phyloP scores from a whole-genome alignment of 2,113 vertebrate species.

The Anser cygnoides region DNA sequence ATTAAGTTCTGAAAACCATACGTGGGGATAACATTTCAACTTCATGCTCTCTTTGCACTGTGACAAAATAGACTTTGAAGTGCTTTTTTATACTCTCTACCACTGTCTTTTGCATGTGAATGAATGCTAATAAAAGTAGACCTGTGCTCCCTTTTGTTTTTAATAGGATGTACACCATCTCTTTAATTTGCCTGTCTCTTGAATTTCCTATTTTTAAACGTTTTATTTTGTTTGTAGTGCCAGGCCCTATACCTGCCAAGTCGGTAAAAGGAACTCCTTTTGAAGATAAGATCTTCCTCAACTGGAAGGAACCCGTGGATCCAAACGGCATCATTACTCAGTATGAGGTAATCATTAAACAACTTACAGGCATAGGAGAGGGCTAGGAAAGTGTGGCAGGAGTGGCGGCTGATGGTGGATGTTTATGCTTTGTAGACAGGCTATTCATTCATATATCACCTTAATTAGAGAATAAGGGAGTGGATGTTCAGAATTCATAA shows the following conservation, averaged over 20 bases:
- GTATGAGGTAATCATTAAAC: conserved; percentile 87
- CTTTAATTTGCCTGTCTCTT: background rate
- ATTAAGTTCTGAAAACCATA: conserved; percentile 9
- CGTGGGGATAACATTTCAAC: conserved; percentile 6
- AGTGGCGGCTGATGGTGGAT: background rate
- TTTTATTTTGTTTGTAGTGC: conserved; percentile 81
- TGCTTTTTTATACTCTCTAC: background rate
- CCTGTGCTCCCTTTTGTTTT: background rate
- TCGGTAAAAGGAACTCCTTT: conserved; percentile 94
- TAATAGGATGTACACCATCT: background rate
- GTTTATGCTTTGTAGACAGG: background rate
- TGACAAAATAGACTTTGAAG: conserved; percentile 59
- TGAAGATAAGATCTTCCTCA: conserved; percentile 95
- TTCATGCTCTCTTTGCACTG: conserved; percentile 25
- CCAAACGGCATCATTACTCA: conserved; percentile 97
- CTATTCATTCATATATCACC: background rate
- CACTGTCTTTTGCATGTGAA: background rate
- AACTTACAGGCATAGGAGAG: background rate
- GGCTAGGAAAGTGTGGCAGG: background rate
- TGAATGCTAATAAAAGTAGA: conserved; percentile 30
- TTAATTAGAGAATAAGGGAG: background rate
- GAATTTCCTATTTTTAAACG: background rate
- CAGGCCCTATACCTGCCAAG: conserved; percentile 90
- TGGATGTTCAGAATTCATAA: background rate
- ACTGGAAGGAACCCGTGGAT: conserved; percentile 96